Base-by-base conservation (phyloP, 1,140 invertebrate genomes). In the Eufriesea mexicana region DNA sequence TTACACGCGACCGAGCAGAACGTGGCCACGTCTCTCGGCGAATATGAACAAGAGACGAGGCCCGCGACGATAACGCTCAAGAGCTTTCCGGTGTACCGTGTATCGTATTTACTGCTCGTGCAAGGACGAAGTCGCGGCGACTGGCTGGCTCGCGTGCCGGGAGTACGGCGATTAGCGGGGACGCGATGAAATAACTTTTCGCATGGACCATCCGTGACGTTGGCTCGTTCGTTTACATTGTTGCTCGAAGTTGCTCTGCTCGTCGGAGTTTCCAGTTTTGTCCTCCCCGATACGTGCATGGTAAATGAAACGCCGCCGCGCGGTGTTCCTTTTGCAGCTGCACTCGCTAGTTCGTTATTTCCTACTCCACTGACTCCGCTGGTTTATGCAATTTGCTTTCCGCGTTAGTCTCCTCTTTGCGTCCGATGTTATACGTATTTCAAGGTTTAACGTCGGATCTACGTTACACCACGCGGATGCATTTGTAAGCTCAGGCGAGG, bases 1-100 rank as follows among this genome's bases (percentile, higher is more conserved):
- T 83, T 83, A 74, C 83, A 64, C 68, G 83, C 55, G 57, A 54
- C 28, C 66, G 45, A 81, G 78, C 57, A 54, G 68, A 85, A 70
- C 76, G 47, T 59, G 73, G 57, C 71, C 54, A 42, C 81, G 76
- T 84, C 45, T 20, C 71, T 71, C 59, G 45, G 49, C n/a, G 76
- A 77, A 84, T 84, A 81, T 57, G 83, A 83, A 85, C 67, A 73
- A 85, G 85, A 83, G 28, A 68, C 76, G 16, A 28, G 23, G 73
- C 55, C 10, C 28, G 73, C 47, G 74, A 82, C 62, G 85, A 86
- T 85, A 85, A 86, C 83, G 68, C 42, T 73, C 20, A 82, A 82
- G 84, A 86, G 79, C 73, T 68, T 85, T 82, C 70, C 68, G 45
- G 59, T 76, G 42, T 72, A 59, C 72, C 35, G 45, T 62, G 54